Base-by-base conservation (phyloP, 2,113 vertebrate species). In the Bufo gargarizans region DNA sequence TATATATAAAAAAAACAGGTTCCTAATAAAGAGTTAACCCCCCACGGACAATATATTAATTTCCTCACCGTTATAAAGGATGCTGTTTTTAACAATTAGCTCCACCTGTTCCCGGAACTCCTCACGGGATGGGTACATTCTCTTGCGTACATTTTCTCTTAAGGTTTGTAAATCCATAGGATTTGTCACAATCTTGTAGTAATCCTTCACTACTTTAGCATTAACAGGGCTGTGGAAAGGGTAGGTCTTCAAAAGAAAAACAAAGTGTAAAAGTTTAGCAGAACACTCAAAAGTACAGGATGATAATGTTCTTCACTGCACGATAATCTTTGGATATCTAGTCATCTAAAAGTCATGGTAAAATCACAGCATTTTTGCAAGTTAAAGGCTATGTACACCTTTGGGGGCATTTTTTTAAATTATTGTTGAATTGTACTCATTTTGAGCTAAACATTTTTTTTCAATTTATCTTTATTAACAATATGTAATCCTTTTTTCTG, bases 91-190 rank as follows among this genome's bases (percentile, higher is more conserved):
- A 65, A 97, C 97, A 14, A 99, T 97, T 4, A 99, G 90, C 88
- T 99, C 98, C 91, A 99, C 96, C 12, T 96, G 97, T 77, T 99
- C 98, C 12, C 97, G 95, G 92, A 99, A 99, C 92, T 99, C 98
- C 87, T 99, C 98, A 45, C 98, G 95, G 4, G 98, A 99, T 0
- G 98, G 97, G 84, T 99, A 99, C 90, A 97, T 94, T 20, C 97
- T 93, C 90, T 98, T 99, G 0, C 98, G 97, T 56, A 99, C 97
- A 0, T 99, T 99, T 91, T 99, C 98, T 67, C 98, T 95, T 83
- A 99, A 94, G 0, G 97, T 99, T 92, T 99, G 98, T 83, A 99
- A 93, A 92, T 99, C 98, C 98, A 99, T 99, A 6, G 98, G 98
- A 59, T 97, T 94, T 0, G 96, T 97, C 89, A 99, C 99, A 85